Base-by-base conservation (phyloP, 2,797 vertebrate genomes). In the Taenioides sp. region DNA sequence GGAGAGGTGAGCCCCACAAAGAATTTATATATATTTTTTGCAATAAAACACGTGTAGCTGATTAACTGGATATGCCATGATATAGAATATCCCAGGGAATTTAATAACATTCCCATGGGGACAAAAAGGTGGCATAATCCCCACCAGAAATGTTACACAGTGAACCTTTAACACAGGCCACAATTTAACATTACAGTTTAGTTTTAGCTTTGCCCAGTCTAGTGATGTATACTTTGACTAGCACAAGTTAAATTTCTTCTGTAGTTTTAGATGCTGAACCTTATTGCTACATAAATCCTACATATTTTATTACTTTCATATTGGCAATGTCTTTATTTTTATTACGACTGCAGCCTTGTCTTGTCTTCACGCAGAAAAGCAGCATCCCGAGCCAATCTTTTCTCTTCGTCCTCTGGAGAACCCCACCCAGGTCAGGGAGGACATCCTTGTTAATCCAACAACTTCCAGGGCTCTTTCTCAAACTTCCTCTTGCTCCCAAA, bases 401-500 rank as follows among this genome's bases (percentile, higher is more conserved):
- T 23, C n/a, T 57, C n/a, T 25, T 57, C 71, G 66, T 74, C 67
- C 59, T 69, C 64, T 25, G 1, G 37, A 52, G 55, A 79, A 62
- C 83, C 70, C 17, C 79, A 40, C 81, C 80, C 80, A 86, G 84
- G 81, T 88, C 82, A 74, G 61, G 6, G 2, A 78, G 82, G 82
- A 82, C 73, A 61, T 71, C 65, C 63, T 22, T 17, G 69, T 50
- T 55, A 59, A 78, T 77, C 77, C 67, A 25, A 65, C 66, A 69
- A 54, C 70, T 72, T 73, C 68, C 62, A 78, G 47, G 11, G 27
- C 43, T 64, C 23, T 63, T 58, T 10, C 31, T 43, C 59, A 17
- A 67, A 67, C 65, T 73, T 67, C 25, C 31, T 34, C 60, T 67
- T 54, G 1, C 18, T 66, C 69, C 66, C 65, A 84, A 80, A 86